These are phyloP conservation scores for Xyrauchen texanus DNA, from an alignment of 2,113 vertebrate species.

Conservation along the genomic window DNA sequence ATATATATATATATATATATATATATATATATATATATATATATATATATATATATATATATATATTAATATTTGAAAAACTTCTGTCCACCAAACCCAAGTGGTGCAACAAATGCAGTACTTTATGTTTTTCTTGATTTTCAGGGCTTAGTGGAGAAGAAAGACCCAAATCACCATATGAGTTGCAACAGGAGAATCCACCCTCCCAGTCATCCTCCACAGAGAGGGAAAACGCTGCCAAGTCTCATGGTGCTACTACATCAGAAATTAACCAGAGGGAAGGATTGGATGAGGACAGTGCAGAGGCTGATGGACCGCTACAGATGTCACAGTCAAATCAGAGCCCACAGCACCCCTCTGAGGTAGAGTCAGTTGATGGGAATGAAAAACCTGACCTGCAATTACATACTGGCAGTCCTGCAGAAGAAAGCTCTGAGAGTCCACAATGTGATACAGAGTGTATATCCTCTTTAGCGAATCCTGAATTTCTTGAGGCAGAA, in stretches of 20 bases:
- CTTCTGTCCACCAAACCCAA: no score
- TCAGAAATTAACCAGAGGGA: conserved; percentile 48
- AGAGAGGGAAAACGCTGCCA: conserved; percentile 58
- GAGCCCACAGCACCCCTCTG: conserved; percentile 48
- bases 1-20: no score
- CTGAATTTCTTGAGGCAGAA: conserved; percentile 63
- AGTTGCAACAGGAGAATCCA: conserved; percentile 72
- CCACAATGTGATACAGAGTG: conserved; percentile 51
- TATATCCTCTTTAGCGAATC: conserved; percentile 67
- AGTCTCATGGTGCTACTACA: conserved; percentile 32
- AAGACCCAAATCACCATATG: conserved; percentile 67
- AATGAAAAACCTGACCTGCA: conserved; percentile 62
- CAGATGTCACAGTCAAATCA: conserved; percentile 63
- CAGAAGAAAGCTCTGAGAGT: conserved; percentile 56
- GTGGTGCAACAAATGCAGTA: not conserved
- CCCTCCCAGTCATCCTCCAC: conserved; percentile 67
- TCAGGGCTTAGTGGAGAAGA: conserved; percentile 75
- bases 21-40: no score
- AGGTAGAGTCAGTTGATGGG: conserved; percentile 50
- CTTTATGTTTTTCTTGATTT: not conserved
- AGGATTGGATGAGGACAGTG: conserved; percentile 49
- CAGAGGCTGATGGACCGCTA: conserved; percentile 40
- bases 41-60: no score
- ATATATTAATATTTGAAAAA: no score
- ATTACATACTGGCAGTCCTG: conserved; percentile 25